Percentiles rank a stretch among this genome's conserved stretches.
These are phyloP conservation scores for Tromatobia lineatoria DNA, from an alignment of 2,888 invertebrate genomes.

Conservation along the genomic window DNA sequence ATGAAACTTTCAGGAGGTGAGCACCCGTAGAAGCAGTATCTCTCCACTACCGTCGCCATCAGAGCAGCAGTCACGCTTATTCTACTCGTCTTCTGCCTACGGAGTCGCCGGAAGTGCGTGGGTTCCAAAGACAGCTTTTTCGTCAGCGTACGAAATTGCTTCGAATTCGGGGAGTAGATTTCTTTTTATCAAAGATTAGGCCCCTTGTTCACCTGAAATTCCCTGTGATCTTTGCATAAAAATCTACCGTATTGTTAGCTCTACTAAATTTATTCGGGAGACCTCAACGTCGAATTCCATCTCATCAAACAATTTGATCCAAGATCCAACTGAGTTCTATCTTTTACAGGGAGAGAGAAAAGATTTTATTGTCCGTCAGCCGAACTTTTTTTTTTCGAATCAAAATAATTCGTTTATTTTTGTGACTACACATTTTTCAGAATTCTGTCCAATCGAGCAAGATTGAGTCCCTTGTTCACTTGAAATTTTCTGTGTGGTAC, in stretches of 20 bases:
- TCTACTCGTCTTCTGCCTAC: conserved; percentile 34
- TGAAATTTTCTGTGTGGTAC: no score
- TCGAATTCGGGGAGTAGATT: conserved; percentile 2
- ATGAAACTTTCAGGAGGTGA: conserved; percentile 80
- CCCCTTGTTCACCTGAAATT: neutral
- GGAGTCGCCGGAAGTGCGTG: conserved; percentile 38
- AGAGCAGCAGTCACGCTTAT: conserved; percentile 64
- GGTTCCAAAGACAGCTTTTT: neutral
- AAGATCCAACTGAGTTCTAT: no score
- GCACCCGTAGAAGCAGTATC: conserved; percentile 51
- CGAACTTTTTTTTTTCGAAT: no score
- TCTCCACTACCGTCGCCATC: neutral
- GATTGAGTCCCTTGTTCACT: no score
- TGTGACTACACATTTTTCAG: no score
- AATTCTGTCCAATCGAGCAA: no score
- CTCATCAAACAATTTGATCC: no score
- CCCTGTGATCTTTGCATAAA: conserved; percentile 8
- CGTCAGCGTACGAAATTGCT: neutral
- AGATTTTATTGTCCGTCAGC: no score
- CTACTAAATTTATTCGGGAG: neutral
- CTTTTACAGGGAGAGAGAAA: no score
- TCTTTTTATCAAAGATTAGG: neutral
- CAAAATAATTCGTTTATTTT: no score
- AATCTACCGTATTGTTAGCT: neutral
- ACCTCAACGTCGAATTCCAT: no score